These are phyloP conservation scores for Propithecus perrieri DNA, from an alignment of 2,797 vertebrate species.

Conservation along the genomic window DNA sequence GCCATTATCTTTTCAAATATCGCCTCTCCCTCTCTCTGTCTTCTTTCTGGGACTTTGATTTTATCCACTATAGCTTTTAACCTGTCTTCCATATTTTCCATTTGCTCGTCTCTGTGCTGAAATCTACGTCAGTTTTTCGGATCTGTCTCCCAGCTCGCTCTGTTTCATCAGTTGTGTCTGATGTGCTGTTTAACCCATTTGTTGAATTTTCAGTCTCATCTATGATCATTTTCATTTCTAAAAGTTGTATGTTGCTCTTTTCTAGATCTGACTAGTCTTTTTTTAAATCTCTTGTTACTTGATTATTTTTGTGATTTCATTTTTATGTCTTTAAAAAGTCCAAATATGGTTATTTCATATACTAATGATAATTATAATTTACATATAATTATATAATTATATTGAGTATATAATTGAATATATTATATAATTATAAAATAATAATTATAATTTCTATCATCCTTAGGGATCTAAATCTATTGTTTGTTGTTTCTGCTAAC, in stretches of 20 bases:
- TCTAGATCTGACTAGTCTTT: not conserved
- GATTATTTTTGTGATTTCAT: not conserved
- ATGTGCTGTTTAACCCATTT: not conserved
- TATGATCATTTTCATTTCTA: not conserved
- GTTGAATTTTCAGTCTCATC: not conserved
- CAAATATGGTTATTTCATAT: not conserved
- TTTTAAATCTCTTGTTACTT: not conserved
- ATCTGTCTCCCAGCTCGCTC: not conserved
- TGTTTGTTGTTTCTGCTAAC: not conserved
- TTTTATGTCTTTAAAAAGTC: slow-evolving; percentile 22
- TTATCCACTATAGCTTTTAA: not conserved
- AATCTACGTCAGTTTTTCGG: not conserved
- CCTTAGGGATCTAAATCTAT: not conserved
- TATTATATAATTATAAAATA: too few species aligned
- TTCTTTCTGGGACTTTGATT: not conserved
- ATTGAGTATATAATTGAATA: too few species aligned
- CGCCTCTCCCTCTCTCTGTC: not conserved
- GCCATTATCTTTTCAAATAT: not conserved
- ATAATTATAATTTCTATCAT: not conserved
- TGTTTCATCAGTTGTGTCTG: not conserved
- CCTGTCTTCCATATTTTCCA: not conserved
- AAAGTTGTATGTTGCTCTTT: not conserved
- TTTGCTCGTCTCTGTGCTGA: not conserved
- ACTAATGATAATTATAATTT: not conserved
- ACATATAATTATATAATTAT: too few species aligned